Base-by-base conservation (phyloP, 2,113 vertebrate species). In the Sus scrofa region DNA sequence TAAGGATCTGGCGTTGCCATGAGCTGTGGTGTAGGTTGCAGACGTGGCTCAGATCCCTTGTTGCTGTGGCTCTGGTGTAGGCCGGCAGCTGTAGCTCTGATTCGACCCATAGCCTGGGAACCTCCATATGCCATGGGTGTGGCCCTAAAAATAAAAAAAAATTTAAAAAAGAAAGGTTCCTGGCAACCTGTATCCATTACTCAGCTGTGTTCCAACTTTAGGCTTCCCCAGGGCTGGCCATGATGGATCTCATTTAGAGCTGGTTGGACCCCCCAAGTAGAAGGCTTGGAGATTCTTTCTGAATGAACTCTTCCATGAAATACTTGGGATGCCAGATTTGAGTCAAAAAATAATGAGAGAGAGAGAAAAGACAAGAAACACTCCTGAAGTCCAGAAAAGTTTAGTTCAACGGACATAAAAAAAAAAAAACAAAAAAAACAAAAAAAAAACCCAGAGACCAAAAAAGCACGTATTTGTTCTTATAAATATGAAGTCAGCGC, bases 211-310 rank as follows among this genome's bases (percentile, higher is more conserved):
- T 95, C 73, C 73, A 83, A 56, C 50, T 83, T 82, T 2, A 54
- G 32, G 39, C 56, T 93, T 58, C 91, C 84, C 56, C n/a, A 67
- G 73, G 83, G 79, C 77, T 93, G 52, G 73, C 24, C 68, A 79
- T 44, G 52, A 37, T 83, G 52, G 63, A 95, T 98, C 96, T 93
- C 95, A 97, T 88, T 96, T 93, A 97, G 84, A 34, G 19, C 86
- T 95, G 52, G 34, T 11, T 39, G 65, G 91, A 44, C 82, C 96
- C 44, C 94, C 95, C 96, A 96, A 91, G 91, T 83, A 54, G 95
- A 90, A 82, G 58, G 7, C n/a, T 92, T 86, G 58, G 18, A 91
- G 88, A 79, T 71, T n/a, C 77, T 78, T 96, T 97, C 89, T 95
- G 91, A 96, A 93, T 95, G 96, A 94, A 10, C 50, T 67, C 68